Evolutionary conservation across 2,888 invertebrate species (phyloP).

Genomic region (Cerceris rybyensis): DNA sequence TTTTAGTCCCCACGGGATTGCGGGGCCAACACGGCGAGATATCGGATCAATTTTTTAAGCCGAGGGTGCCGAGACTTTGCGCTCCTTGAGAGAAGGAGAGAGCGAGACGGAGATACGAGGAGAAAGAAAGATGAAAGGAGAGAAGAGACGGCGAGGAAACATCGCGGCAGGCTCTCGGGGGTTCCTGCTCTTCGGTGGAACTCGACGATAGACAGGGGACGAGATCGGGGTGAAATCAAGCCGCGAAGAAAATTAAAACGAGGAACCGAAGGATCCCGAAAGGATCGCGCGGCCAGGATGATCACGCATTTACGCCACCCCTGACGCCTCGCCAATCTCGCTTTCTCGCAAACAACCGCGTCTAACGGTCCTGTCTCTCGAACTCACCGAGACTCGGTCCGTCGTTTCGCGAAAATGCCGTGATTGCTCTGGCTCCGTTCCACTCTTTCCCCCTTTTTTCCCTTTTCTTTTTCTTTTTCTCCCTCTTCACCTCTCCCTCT

Average conservation of each 20-base stretch:
- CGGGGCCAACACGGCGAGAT: slow-evolving; percentile 80
- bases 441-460: slow-evolving; percentile 3
- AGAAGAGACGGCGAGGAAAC: slow-evolving; percentile 26
- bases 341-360: slow-evolving; percentile 24
- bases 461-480: neutral
- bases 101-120: slow-evolving; percentile 59
- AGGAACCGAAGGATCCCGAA: slow-evolving; percentile 76
- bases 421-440: slow-evolving; percentile 50
- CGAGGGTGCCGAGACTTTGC: slow-evolving; percentile 81
- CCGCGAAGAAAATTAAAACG: slow-evolving; percentile 82
- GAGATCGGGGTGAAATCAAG: slow-evolving; percentile 76
- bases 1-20: slow-evolving; percentile 78
- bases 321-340: slow-evolving; percentile 50
- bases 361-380: slow-evolving; percentile 18
- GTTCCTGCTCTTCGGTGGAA: slow-evolving; percentile 32
- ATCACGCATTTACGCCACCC: slow-evolving; percentile 50
- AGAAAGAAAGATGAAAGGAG: slow-evolving; percentile 22
- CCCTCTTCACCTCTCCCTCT: slow-evolving; percentile 15
- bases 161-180: slow-evolving; percentile 48
- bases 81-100: slow-evolving; percentile 71
- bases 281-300: slow-evolving; percentile 60
- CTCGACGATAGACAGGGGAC: slow-evolving; percentile 32
- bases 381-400: slow-evolving; percentile 23
- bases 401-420: slow-evolving; percentile 33
- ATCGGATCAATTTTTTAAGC: slow-evolving; percentile 82